Percentiles rank a stretch among this genome's conserved stretches.
These are phyloP conservation scores for Channallabes apus DNA, from an alignment of 2,797 vertebrate genomes.

Conservation along the genomic window DNA sequence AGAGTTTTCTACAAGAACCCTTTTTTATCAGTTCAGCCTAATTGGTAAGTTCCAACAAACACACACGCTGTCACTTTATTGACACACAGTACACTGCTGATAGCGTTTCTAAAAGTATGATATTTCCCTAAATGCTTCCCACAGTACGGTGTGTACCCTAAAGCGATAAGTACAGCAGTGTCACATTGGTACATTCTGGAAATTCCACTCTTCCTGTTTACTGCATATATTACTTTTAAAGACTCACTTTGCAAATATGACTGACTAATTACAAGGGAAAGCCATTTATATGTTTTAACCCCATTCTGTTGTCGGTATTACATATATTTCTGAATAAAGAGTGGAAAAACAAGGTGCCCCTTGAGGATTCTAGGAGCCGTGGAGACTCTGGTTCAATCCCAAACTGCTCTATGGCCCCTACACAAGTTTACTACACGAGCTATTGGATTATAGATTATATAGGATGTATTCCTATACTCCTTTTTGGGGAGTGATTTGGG, in stretches of 20 bases:
- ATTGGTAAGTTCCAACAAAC: conserved; percentile 57
- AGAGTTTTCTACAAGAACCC: conserved; percentile 31
- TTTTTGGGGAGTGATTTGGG: not conserved
- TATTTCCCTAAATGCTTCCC: not conserved
- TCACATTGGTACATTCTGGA: not conserved
- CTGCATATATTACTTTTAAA: not conserved
- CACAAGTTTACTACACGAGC: not conserved
- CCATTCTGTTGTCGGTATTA: too few relatives aligned
- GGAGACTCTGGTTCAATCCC: too few relatives aligned
- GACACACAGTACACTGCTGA: not conserved
- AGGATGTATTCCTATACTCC: not conserved
- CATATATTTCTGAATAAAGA: not conserved
- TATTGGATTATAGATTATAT: not conserved
- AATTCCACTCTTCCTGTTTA: not conserved
- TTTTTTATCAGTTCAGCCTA: conserved; percentile 30
- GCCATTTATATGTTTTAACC: not conserved
- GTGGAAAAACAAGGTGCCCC: not conserved
- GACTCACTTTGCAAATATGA: too few relatives aligned
- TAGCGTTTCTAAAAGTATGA: too few relatives aligned
- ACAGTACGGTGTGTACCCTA: not conserved
- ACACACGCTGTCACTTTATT: too few relatives aligned
- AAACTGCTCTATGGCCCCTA: not conserved
- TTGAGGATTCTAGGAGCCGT: not conserved
- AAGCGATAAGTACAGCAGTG: not conserved
- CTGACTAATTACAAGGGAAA: not conserved